These are phyloP conservation scores for Grammomys surdaster DNA, from an alignment of 2,113 vertebrate species.

Conservation along the genomic window DNA sequence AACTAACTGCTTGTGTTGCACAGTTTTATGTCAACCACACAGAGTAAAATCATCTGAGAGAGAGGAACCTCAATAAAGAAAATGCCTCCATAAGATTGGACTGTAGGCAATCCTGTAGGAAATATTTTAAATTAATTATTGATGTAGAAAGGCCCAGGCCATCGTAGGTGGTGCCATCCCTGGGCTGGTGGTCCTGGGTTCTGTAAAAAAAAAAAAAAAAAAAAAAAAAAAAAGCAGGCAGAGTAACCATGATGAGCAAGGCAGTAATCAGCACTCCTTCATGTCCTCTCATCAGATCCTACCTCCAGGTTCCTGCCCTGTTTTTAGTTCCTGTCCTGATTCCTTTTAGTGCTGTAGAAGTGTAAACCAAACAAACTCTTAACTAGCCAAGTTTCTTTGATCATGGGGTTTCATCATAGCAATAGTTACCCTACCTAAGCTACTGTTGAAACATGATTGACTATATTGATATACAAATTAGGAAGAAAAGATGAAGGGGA, in stretches of 20 bases:
- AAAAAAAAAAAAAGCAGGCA: background rate
- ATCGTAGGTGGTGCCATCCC: background rate
- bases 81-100: background rate
- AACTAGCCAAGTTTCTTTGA: background rate
- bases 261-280: background rate
- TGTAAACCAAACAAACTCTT: background rate
- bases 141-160: background rate
- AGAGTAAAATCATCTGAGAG: background rate
- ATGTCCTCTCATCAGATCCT: background rate
- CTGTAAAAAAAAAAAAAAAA: background rate
- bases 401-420: background rate
- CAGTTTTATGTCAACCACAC: background rate
- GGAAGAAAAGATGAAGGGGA: slow-evolving; percentile 26
- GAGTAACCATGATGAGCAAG: background rate
- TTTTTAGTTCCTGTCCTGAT: background rate
- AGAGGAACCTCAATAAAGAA: background rate
- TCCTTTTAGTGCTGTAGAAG: background rate
- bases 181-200: background rate
- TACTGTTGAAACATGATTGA: background rate
- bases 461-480: background rate
- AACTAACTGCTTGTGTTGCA: background rate
- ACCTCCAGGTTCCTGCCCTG: background rate
- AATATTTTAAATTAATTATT: background rate
- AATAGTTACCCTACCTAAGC: background rate
- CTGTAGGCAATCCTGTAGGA: background rate